phyloP scores from a whole-genome alignment of 1,140 invertebrate species.

The Drosophila yakuba region DNA sequence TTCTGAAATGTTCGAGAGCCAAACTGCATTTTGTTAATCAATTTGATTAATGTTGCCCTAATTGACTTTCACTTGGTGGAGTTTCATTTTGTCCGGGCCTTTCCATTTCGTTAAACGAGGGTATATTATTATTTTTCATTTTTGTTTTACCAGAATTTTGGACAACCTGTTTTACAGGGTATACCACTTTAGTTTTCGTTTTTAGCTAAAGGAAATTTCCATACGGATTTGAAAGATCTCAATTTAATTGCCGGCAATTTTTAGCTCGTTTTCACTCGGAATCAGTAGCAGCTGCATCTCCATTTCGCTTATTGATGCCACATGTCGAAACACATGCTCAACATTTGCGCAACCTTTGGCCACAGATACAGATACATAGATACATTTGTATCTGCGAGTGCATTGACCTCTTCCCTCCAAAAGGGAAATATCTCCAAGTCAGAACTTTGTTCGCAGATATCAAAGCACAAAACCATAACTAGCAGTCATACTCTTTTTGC shows the following conservation, averaged over 20 bases:
- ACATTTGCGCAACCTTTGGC: slow-evolving; percentile 52
- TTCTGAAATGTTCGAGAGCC: slow-evolving; percentile 20
- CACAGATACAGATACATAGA: slow-evolving; percentile 15
- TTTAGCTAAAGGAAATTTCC: slow-evolving; percentile 39
- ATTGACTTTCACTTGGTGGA: slow-evolving; percentile 74
- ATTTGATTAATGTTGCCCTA: slow-evolving; percentile 79
- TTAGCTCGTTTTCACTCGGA: slow-evolving; percentile 44
- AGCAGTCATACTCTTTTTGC: slow-evolving; percentile 36
- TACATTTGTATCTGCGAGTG: slow-evolving; percentile 25
- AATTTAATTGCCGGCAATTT: slow-evolving; percentile 57
- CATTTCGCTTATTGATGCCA: slow-evolving; percentile 47
- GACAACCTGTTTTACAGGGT: slow-evolving; percentile 17
- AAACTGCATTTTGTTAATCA: slow-evolving; percentile 58
- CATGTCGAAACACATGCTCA: slow-evolving; percentile 52
- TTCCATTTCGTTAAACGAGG: slow-evolving; percentile 43
- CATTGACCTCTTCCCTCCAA: slow-evolving; percentile 21
- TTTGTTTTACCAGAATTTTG: slow-evolving; percentile 26
- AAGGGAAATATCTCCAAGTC: neutral
- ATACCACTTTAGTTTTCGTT: slow-evolving; percentile 20
- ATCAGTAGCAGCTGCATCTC: slow-evolving; percentile 55
- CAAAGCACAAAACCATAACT: slow-evolving; percentile 41
- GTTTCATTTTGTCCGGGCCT: slow-evolving; percentile 20
- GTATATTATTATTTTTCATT: slow-evolving; percentile 6
- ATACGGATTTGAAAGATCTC: slow-evolving; percentile 38
- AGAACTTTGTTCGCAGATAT: slow-evolving; percentile 34